Evolutionary conservation across 2,888 invertebrate species (phyloP).

Genomic region (Lepidochitona cinerea): DNA sequence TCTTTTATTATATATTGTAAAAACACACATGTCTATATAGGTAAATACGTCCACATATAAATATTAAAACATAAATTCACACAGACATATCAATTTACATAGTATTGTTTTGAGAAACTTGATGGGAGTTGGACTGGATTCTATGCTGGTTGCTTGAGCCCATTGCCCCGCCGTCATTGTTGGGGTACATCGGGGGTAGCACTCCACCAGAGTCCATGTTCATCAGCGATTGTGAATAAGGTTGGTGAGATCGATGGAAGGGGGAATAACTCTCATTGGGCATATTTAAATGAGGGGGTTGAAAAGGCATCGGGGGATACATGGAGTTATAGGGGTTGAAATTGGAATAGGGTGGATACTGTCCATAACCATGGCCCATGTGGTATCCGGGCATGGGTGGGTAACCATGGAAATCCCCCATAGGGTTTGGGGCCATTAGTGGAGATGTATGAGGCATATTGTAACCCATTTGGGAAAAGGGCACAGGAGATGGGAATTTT

Average conservation of each 20-base stretch:
- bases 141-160: no score
- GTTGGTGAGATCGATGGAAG: neutral
- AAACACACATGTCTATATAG: no score
- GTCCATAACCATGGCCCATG: neutral
- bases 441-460: neutral
- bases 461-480: no score
- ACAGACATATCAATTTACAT: no score
- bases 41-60: no score
- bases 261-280: neutral
- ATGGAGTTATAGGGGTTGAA: neutral
- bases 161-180: no score
- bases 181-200: no score
- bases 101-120: no score
- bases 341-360: neutral
- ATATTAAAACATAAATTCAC: no score
- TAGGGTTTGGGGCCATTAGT: neutral
- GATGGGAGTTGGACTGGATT: no score
- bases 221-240: neutral
- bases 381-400: neutral
- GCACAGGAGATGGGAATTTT: neutral
- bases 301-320: neutral
- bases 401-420: neutral
- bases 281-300: neutral
- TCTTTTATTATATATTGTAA: no score
- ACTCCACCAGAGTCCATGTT: conserved; percentile 3